These are phyloP conservation scores for Eulemur albifrons DNA, from an alignment of 2,797 vertebrate genomes.

Conservation along the genomic window DNA sequence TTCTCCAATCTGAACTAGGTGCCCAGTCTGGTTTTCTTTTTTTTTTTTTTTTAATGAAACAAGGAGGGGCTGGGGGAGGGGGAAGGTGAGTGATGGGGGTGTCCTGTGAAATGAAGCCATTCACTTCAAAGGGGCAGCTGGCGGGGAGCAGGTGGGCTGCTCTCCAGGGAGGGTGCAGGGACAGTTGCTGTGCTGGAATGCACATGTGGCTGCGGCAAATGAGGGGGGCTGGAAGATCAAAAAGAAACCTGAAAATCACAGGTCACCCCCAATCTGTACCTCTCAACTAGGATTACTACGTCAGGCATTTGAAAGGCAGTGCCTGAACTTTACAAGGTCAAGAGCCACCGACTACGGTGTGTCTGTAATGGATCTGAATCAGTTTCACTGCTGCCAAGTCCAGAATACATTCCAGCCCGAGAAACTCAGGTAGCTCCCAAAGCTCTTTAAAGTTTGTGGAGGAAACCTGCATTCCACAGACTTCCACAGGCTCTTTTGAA, in stretches of 20 bases:
- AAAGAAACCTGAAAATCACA: conserved; percentile 51
- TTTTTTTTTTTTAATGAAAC: background rate
- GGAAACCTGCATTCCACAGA: background rate
- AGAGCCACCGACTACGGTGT: background rate
- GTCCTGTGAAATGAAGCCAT: background rate
- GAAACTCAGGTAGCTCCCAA: background rate
- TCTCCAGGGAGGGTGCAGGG: conserved; percentile 43
- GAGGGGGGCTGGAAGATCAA: conserved; percentile 36
- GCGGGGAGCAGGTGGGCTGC: conserved; percentile 59
- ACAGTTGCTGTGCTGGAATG: conserved; percentile 32
- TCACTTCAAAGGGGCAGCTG: conserved; percentile 71
- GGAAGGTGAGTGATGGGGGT: background rate
- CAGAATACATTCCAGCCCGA: background rate
- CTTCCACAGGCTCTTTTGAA: background rate
- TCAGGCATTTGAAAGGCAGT: conserved; percentile 49
- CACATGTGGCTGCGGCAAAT: conserved; percentile 36
- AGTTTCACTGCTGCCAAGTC: background rate
- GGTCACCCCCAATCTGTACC: conserved; percentile 32
- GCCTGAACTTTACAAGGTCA: conserved; percentile 42
- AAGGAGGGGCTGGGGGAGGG: background rate
- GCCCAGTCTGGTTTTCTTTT: background rate
- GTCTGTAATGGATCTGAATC: conserved; percentile 5
- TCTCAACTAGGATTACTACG: conserved; percentile 42
- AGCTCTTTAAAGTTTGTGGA: background rate
- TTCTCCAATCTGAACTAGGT: background rate